Base-by-base conservation (phyloP, 2,888 invertebrate species). In the Meganola albula region DNA sequence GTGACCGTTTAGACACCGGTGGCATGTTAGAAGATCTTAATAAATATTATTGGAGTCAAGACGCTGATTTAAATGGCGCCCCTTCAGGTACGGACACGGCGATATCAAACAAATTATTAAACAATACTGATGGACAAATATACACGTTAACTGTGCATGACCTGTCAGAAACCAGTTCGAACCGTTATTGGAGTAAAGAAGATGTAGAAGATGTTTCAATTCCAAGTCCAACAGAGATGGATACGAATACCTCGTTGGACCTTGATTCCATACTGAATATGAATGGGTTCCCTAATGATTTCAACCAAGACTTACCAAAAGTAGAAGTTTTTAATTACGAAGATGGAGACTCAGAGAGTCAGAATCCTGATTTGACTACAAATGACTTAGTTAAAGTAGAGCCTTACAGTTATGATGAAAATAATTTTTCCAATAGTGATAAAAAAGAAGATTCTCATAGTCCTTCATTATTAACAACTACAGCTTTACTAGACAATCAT, bases 101-200 rank as follows among this genome's bases (percentile, higher is more conserved):
- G 28, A 79, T 85, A 54, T 79, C 83, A 20, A 85, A 87, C 53
- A 86, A 87, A 63, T 60, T 84, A 40, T 84, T 83, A 44, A 85
- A 83, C 49, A 92, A 91, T 61, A 91, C 92, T n/a, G 93, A 93
- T 59, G 93, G 93, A 48, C 90, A 91, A 70, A 95, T 95, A 63
- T 95, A 95, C 73, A 95, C 95, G 35, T 80, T 95, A 45, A 95
- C 95, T 62, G 94, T 95, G 68, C 94, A 94, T 59, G 91, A 92
- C 45, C 82, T 88, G 64, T 93, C 92, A 53, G 91, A 91, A 54
- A 74, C 87, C 56, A 77, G 87, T 72, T 84, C 91, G 62, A 86
- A 88, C 72, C 87, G 90, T 40, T 89, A 90, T 88, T 87, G 92
- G 74, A 66, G 88, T 49, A 88, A 93, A 80, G 87, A 92, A 58